phyloP scores from a whole-genome alignment of 2,113 vertebrate genomes.

The Prinia subflava region DNA sequence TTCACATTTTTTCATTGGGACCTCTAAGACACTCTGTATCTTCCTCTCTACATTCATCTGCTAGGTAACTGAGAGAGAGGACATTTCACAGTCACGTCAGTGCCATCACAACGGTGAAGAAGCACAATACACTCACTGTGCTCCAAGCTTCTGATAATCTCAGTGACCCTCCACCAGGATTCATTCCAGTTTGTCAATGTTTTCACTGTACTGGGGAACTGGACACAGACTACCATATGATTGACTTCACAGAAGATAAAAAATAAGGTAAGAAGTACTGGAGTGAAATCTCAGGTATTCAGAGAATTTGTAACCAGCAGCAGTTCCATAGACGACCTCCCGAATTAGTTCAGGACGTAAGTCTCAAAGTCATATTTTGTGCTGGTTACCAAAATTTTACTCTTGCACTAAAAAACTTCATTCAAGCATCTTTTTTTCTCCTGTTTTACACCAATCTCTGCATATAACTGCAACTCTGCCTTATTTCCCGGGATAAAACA shows the following conservation, averaged over 20 bases:
- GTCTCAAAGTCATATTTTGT: not conserved
- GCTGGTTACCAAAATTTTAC: not conserved
- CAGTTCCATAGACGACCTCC: not conserved
- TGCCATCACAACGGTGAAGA: not conserved
- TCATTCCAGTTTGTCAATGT: not conserved
- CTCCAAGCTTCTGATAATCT: not conserved
- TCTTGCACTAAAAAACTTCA: not conserved
- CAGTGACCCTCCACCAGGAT: rapidly evolving
- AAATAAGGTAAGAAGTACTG: not conserved
- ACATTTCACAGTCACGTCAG: not conserved
- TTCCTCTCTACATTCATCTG: not conserved
- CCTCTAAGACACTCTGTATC: not conserved
- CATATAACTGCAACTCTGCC: not conserved
- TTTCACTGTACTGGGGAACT: not conserved
- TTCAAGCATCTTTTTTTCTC: not conserved
- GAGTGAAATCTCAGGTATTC: not conserved
- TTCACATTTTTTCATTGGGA: not conserved
- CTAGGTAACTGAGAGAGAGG: not conserved
- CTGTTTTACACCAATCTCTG: not conserved
- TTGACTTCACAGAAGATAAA: not conserved
- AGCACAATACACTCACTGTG: not conserved
- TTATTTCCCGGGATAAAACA: not conserved
- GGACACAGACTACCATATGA: not conserved
- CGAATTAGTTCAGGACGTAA: not conserved
- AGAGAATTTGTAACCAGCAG: not conserved